These are phyloP conservation scores for Littorina saxatilis DNA, from an alignment of 1,140 invertebrate species.

Conservation along the genomic window DNA sequence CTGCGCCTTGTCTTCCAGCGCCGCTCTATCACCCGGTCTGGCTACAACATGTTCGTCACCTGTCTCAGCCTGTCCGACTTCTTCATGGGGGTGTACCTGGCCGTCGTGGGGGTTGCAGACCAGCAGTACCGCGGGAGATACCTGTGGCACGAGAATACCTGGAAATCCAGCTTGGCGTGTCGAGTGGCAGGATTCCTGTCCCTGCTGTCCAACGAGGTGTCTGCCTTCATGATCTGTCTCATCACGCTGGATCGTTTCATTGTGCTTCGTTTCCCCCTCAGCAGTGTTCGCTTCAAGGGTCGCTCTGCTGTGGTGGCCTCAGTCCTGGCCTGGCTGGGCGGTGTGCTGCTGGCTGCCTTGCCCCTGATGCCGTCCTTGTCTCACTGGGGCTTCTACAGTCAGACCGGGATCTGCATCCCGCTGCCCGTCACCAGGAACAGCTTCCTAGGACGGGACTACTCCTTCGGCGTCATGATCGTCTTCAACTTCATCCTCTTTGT, in stretches of 20 bases:
- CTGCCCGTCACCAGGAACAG: slow-evolving; percentile 43
- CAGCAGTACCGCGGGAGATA: slow-evolving; percentile 51
- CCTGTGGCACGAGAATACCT: slow-evolving; percentile 50
- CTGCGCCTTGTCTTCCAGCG: slow-evolving; percentile 39
- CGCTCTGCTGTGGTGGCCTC: slow-evolving; percentile 21
- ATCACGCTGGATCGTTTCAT: slow-evolving; percentile 59
- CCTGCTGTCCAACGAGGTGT: slow-evolving; percentile 51
- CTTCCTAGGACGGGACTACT: slow-evolving; percentile 44
- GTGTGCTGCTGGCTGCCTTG: slow-evolving; percentile 35
- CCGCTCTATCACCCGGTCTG: slow-evolving; percentile 14
- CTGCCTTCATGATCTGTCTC: slow-evolving; percentile 34
- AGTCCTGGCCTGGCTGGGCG: slow-evolving; percentile 32
- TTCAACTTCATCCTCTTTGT: slow-evolving; percentile 49
- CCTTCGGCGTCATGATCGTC: slow-evolving; percentile 46
- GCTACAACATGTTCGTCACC: slow-evolving; percentile 56
- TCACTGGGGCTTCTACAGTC: slow-evolving; percentile 46
- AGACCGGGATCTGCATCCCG: slow-evolving; percentile 48
- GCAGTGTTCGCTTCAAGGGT: slow-evolving; percentile 28
- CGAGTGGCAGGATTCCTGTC: slow-evolving; percentile 62
- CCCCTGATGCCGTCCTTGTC: slow-evolving; percentile 31
- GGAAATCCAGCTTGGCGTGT: slow-evolving; percentile 58
- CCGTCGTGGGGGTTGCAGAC: slow-evolving; percentile 58
- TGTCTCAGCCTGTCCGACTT: slow-evolving; percentile 65
- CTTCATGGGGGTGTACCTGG: slow-evolving; percentile 69
- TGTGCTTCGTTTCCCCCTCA: slow-evolving; percentile 57